These are phyloP conservation scores for Spermophilus dauricus DNA, from an alignment of 2,113 vertebrate genomes.

Conservation along the genomic window DNA sequence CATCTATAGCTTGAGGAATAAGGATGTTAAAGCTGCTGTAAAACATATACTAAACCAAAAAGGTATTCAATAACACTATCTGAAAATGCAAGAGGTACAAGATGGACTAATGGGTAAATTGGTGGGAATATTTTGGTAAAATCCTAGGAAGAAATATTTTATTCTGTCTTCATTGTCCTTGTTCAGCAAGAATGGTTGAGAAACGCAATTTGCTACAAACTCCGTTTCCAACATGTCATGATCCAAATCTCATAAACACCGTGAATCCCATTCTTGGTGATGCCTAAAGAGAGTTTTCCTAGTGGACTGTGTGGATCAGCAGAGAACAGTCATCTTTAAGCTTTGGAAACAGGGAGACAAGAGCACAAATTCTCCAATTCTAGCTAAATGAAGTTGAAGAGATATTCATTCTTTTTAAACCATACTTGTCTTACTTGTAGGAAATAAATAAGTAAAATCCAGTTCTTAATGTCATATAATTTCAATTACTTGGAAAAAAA, in stretches of 20 bases:
- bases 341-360: no score
- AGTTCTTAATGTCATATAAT: no score
- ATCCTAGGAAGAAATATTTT: background rate
- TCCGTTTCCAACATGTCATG: background rate
- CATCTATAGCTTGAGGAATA: slow-evolving; percentile 83
- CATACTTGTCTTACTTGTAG: no score
- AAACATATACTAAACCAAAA: slow-evolving; percentile 70
- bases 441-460: no score
- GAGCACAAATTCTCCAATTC: no score
- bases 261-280: background rate
- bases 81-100: background rate
- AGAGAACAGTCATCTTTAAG: no score
- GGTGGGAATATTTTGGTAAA: background rate
- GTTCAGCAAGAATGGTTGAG: background rate
- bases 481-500: no score
- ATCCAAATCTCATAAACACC: background rate
- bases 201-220: background rate
- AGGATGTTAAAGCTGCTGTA: slow-evolving; percentile 76
- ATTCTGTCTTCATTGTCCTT: background rate
- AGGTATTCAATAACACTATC: background rate
- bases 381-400: no score
- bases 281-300: no score
- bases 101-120: background rate
- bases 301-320: no score
- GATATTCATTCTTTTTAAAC: no score